Conservation (phyloP, 2,888 invertebrate species). For the Sphecodes monilicornis region DNA sequence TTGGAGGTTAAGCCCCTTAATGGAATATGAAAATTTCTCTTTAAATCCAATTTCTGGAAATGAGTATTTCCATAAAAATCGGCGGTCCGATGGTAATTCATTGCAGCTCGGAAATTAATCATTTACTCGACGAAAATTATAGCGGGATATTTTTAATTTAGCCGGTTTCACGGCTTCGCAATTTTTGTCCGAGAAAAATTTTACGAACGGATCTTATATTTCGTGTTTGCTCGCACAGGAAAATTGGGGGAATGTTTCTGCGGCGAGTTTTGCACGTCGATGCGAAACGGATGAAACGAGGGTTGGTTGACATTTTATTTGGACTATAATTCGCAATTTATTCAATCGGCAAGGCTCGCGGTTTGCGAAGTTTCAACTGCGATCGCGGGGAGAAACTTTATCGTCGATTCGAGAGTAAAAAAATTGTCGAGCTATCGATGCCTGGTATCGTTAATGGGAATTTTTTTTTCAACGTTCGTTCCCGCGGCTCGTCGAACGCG, state of each 20-base stretch:
- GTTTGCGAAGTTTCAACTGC: slow-evolving; percentile 25
- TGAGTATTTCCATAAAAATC: neutral
- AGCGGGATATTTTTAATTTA: neutral
- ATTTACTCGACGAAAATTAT: neutral
- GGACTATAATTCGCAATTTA: slow-evolving; percentile 73
- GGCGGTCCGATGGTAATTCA: neutral
- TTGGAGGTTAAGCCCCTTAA: neutral
- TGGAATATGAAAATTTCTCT: neutral
- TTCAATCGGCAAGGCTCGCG: slow-evolving; percentile 50
- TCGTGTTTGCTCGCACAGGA: neutral
- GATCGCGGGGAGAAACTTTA: slow-evolving; percentile 11
- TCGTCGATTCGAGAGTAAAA: slow-evolving; percentile 13
- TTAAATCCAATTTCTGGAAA: too few relatives aligned
- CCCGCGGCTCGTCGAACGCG: neutral
- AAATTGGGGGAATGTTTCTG: neutral
- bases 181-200: neutral
- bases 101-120: neutral
- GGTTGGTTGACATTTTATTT: slow-evolving; percentile 76
- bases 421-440: neutral
- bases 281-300: slow-evolving; percentile 43
- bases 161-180: neutral
- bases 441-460: slow-evolving; percentile 20
- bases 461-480: neutral
- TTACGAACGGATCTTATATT: neutral
- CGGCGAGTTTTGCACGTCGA: slow-evolving; percentile 36